Conservation (phyloP, 2,888 invertebrate genomes). For the Monoplex corrugatus region DNA sequence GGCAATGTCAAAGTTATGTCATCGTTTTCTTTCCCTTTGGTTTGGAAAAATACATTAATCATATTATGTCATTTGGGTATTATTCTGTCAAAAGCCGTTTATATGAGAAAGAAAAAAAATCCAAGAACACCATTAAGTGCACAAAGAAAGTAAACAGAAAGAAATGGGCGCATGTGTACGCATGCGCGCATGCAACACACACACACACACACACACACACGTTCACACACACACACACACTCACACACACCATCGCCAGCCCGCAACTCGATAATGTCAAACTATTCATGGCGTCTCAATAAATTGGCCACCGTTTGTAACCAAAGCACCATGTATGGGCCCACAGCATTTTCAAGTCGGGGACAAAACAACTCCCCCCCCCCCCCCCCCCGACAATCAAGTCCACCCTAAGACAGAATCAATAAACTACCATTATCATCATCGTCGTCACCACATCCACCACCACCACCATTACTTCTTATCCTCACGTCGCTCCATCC, state of each 20-base stretch:
- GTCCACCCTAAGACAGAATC: slow-evolving; percentile 1
- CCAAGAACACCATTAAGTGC: too few species aligned
- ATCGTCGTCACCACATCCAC: neutral
- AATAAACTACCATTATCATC: too few species aligned
- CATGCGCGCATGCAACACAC: too few species aligned
- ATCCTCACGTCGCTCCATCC: neutral
- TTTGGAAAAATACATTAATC: too few species aligned
- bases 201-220: neutral
- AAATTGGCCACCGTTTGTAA: neutral
- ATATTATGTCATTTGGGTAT: too few species aligned
- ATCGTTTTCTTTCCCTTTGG: too few species aligned
- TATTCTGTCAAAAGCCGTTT: too few species aligned
- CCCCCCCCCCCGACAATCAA: neutral
- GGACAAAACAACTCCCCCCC: neutral
- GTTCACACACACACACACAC: neutral
- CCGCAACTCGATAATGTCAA: slow-evolving; percentile 8
- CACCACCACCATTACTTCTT: neutral
- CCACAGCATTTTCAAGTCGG: neutral
- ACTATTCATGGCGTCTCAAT: neutral
- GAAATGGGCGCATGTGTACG: too few species aligned
- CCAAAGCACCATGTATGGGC: neutral
- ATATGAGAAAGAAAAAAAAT: too few species aligned
- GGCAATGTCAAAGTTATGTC: too few species aligned
- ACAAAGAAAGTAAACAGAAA: too few species aligned
- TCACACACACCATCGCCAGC: too few species aligned